A percentile compares a stretch with the other conserved stretches of the same genome.
These are phyloP conservation scores for Sorex fumeus DNA, from an alignment of 2,113 vertebrate species.

Conservation along the genomic window DNA sequence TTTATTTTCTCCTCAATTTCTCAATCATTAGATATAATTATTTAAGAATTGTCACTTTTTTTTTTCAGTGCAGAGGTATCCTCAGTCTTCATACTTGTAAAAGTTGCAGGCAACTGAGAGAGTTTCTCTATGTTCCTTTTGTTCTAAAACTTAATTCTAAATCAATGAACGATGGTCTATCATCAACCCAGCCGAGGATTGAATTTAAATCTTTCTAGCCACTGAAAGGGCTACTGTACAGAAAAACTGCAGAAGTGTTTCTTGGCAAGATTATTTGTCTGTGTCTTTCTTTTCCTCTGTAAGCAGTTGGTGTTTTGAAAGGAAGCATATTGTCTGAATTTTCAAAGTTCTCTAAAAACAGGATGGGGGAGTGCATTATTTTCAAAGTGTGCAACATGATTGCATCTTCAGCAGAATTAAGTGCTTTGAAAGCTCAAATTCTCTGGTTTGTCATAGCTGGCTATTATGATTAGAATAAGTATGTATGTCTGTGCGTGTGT, in stretches of 20 bases:
- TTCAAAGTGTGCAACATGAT: slow-evolving; percentile 79
- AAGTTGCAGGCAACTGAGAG: slow-evolving; percentile 12
- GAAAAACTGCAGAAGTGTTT: slow-evolving; percentile 82
- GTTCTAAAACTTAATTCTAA: slow-evolving; percentile 57
- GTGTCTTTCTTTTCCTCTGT: slow-evolving; percentile 81
- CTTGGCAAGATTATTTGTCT: slow-evolving; percentile 87
- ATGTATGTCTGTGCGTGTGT: slow-evolving; percentile 20
- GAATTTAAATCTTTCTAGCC: slow-evolving; percentile 60
- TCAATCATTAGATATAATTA: background rate
- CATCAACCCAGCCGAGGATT: slow-evolving; percentile 42
- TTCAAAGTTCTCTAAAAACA: slow-evolving; percentile 77
- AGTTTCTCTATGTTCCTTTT: slow-evolving; percentile 33
- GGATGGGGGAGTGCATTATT: slow-evolving; percentile 79
- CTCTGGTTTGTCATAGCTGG: slow-evolving; percentile 61
- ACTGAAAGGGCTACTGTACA: slow-evolving; percentile 67
- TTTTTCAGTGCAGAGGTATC: background rate
- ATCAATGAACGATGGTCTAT: slow-evolving; percentile 50
- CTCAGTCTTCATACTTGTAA: background rate
- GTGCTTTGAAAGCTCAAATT: slow-evolving; percentile 79
- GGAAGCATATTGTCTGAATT: slow-evolving; percentile 88
- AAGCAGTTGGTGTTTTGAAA: slow-evolving; percentile 90
- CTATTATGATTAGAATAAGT: slow-evolving; percentile 54
- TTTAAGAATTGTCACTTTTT: background rate
- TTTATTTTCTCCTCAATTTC: background rate
- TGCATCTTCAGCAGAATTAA: slow-evolving; percentile 79